Percentiles rank a stretch among this genome's conserved stretches.
phyloP scores from a whole-genome alignment of 1,140 invertebrate species.

The Cryptotermes secundus region DNA sequence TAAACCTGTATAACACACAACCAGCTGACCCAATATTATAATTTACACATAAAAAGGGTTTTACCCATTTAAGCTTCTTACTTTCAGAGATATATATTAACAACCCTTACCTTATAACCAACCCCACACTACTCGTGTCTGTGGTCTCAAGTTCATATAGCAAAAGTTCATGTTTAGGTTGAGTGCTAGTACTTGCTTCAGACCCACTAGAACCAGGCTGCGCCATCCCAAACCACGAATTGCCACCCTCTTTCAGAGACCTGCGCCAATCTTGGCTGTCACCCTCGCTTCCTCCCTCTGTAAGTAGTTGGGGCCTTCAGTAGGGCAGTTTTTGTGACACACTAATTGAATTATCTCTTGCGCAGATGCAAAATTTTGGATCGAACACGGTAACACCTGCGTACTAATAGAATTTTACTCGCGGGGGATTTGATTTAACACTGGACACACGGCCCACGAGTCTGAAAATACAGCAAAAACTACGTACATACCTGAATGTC shows the following conservation, averaged over 20 bases:
- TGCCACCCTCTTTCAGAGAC: background rate
- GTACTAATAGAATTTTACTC: slow-evolving; percentile 41
- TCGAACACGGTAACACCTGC: slow-evolving; percentile 43
- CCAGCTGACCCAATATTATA: too few species aligned
- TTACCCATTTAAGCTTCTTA: background rate
- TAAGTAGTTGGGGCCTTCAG: background rate
- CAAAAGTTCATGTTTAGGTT: slow-evolving; percentile 57
- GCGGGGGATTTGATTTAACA: slow-evolving; percentile 42
- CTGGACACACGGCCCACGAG: slow-evolving; percentile 10
- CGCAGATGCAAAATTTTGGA: slow-evolving; percentile 28
- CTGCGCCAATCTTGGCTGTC: background rate
- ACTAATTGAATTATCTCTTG: background rate
- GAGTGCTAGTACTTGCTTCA: slow-evolving; percentile 27
- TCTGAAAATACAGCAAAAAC: background rate
- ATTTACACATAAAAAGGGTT: background rate
- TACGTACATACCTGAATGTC: slow-evolving; percentile 69
- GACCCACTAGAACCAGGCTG: slow-evolving; percentile 17
- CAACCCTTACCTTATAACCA: slow-evolving; percentile 60
- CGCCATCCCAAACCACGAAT: background rate
- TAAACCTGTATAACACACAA: background rate
- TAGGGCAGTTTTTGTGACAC: background rate
- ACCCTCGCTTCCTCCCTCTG: background rate
- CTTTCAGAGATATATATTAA: background rate
- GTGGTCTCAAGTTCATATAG: slow-evolving; percentile 65
- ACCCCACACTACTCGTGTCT: slow-evolving; percentile 60